Evolutionary conservation across 53 echinoderm and acorn worm genomes (phyloP), one percentile per base, ranked within the genome.

Genomic region (Antedon mediterranea): DNA sequence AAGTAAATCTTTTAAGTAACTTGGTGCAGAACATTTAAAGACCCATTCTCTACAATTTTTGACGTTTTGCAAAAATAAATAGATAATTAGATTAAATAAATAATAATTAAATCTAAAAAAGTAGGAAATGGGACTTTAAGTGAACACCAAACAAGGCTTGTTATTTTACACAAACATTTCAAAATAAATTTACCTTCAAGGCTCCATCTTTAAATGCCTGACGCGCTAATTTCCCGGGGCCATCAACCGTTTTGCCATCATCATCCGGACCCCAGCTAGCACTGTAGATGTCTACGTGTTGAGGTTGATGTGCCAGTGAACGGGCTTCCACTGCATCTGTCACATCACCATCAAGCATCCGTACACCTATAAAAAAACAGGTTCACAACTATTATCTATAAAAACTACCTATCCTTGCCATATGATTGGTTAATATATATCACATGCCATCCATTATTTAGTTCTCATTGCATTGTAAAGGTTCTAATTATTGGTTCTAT

Each of bases 211-310:
- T 31, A 82, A 92, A 92, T 27, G 89, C 92, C 77, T 77, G 81
- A 78, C 84, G 86, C 27, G 89, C 89, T 27, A 89, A 73, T n/a
- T 72, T 76, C 43, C 89, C 89, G 0, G 92, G 92, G 29, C 92
- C 92, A 42, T 92, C 92, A 3, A 92, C 92, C 0, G 92, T 92
- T 75, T 87, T 84, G 7, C 89, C 92, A 43, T 92, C 89, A 75
- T 92, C 89, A 34, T 89, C 86, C 0, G 89, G 92, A 7, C 89
- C 92, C 92, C 92, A 92, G 28, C 89, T 89, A 44, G 92, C 89
- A 30, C 92, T 92, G 85, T 92, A 92, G 75, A 92, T 87, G 76
- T 89, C 89, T 0, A 89, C 83, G 28, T 86, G 85, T 34, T 87
- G 74, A 26, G 86, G 89, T 13, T 85, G 76, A 32, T 83, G 87